Base-by-base conservation (phyloP, 2,113 vertebrate genomes). In the Taxidea taxus region DNA sequence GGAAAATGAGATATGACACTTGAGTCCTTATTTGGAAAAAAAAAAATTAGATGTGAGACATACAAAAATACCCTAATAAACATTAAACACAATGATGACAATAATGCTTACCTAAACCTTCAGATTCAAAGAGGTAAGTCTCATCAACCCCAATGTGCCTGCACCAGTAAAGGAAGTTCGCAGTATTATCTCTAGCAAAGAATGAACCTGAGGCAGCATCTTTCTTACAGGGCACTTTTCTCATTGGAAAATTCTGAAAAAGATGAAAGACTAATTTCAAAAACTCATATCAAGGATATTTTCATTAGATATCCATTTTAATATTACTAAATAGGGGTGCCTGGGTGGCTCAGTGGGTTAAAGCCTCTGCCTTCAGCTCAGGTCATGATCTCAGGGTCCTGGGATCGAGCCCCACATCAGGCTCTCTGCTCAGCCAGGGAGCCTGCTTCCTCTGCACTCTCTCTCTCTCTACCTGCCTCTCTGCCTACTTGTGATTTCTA, bases 81-180 rank as follows among this genome's bases (percentile, higher is more conserved):
- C 58, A 77, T 93, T 84, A 86, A 14, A 91, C 91, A 96, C 0
- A 34, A 49, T 6, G 54, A 42, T 18, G 4, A 51, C 15, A 49
- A 12, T 12, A 44, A 37, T 5, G 98, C 91, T 97, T 98, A 99
- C 99, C 99, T 96, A 99, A 99, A 74, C 99, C 99, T 98, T 99
- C 99, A 0, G 99, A 99, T 98, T 99, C 99, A 98, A 99, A 99
- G 97, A 99, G 99, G 83, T 99, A 99, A 4, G 99, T 99, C 91
- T 99, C 99, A 77, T 99, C 99, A 70, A 99, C 99, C 3, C 99
- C 99, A 81, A 99, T 95, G 49, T 98, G 97, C 34, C 99, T 99
- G 91, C 99, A 99, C 99, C 99, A 99, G 87, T 99, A 98, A 94
- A 99, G 99, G 98, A 99, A 99, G 98, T 99, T 99, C 0, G 99